Base-by-base conservation (phyloP, 2,113 vertebrate genomes). In the Stegostoma tigrinum region DNA sequence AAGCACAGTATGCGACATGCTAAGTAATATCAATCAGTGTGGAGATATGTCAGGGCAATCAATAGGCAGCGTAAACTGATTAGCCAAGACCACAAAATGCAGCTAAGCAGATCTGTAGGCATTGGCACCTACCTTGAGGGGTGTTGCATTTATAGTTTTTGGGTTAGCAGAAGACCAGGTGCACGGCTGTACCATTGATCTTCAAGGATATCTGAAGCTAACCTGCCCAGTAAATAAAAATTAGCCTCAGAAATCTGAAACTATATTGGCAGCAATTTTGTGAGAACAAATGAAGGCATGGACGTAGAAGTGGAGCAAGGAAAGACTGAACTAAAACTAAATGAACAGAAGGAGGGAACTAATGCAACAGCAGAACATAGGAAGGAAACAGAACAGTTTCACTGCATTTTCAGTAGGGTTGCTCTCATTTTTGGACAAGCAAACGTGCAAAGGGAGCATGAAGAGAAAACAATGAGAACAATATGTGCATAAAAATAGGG, bases 331-430 rank as follows among this genome's bases (percentile, higher is more conserved):
- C n/a, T 30, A 89, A 86, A 91, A 34, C 87, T 64, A 91, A 14
- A 64, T 91, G 55, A 91, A 64, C 87, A 91, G 61, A 91, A 64
- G 87, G 87, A 34, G 87, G 19, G 87, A 91, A 80, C 34, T n/a
- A 64, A n/a, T 21, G 64, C 55, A 64, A 64, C 52, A 91, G 87
- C 55, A 91, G 34, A 34, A 5, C 4, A 6, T 64, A 14, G 14
- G 5, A 64, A 34, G 34, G 27, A 2, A 64, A 91, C 87, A 61
- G 48, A 90, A 87, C 21, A 12, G 87, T 61, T 90, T 34, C 14
- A 30, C 15, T 61, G 27, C 27, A 91, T 64, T 90, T 91, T 19
- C 14, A 91, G 5, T 34, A 55, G 3, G 34, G 21, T 91, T 30
- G 6, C 24, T n/a, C 87, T 64, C 34, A 34, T 19, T 30, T 30